phyloP scores from a whole-genome alignment of 2,113 vertebrate species.

The Corythaeola cristata region DNA sequence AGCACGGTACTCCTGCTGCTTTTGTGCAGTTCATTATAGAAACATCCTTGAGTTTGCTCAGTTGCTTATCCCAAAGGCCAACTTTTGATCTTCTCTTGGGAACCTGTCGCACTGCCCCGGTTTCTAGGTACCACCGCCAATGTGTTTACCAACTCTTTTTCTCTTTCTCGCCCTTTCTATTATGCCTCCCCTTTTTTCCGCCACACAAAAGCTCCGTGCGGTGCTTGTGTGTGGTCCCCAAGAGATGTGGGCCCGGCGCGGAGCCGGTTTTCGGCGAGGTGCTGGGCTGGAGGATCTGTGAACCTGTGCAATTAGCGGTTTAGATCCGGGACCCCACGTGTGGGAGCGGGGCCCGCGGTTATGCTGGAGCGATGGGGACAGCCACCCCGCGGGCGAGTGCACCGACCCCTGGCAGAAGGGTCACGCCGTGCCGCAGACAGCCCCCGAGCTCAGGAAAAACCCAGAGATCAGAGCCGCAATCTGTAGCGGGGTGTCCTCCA shows the following conservation, averaged over 20 bases:
- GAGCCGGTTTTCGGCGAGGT: conserved; percentile 39
- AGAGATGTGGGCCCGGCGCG: conserved; percentile 63
- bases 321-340: conserved; percentile 74
- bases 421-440: conserved; percentile 44
- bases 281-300: conserved; percentile 67
- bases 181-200: conserved; percentile 49
- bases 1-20: neutral
- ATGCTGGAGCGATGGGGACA: conserved; percentile 12
- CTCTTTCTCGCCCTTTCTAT: conserved; percentile 62
- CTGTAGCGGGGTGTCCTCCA: conserved; percentile 39
- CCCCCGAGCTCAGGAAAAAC: conserved; percentile 59
- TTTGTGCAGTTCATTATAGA: conserved; percentile 54
- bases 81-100: conserved; percentile 75
- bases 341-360: conserved; percentile 41
- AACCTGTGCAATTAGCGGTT: conserved; percentile 75
- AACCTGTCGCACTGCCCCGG: conserved; percentile 63
- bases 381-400: conserved; percentile 48
- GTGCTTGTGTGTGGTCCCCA: conserved; percentile 80
- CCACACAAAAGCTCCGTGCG: conserved; percentile 59
- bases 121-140: conserved; percentile 66
- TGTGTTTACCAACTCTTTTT: conserved; percentile 72
- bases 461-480: conserved; percentile 38
- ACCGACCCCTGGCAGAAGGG: conserved; percentile 67
- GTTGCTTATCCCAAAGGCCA: conserved; percentile 56
- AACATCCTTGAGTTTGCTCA: conserved; percentile 57